A percentile compares a stretch with the other conserved stretches of the same genome.
phyloP scores from a whole-genome alignment of 2,888 invertebrate genomes.

The Ornithoptera alexandrae region DNA sequence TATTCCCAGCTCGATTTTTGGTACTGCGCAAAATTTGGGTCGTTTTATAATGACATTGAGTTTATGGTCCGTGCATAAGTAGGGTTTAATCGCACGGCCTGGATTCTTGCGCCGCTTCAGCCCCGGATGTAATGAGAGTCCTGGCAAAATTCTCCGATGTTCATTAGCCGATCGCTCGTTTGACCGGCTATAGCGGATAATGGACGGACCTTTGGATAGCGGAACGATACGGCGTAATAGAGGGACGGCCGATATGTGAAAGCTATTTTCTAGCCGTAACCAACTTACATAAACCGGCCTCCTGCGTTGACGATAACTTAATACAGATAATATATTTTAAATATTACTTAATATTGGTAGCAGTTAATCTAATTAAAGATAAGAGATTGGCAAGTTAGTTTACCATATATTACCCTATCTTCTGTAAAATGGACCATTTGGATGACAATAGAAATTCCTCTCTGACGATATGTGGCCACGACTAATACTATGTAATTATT shows the following conservation, averaged over 20 bases:
- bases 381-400: no score
- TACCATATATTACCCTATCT: no score
- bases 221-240: conserved; percentile 50
- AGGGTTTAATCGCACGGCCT: conserved; percentile 33
- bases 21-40: conserved; percentile 8
- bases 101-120: conserved; percentile 35
- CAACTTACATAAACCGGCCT: conserved; percentile 41
- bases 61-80: conserved; percentile 32
- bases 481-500: no score
- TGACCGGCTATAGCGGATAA: conserved; percentile 37
- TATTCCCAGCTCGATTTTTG: conserved; percentile 2
- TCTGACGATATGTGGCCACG: no score
- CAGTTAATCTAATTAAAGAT: not conserved
- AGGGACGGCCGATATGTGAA: conserved; percentile 60
- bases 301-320: not conserved
- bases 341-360: not conserved
- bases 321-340: not conserved
- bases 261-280: conserved; percentile 38
- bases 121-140: conserved; percentile 47
- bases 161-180: conserved; percentile 55
- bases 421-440: no score
- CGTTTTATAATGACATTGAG: conserved; percentile 31
- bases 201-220: conserved; percentile 47
- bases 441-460: no score
- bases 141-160: conserved; percentile 55